These are phyloP conservation scores for Stegastes partitus DNA, from an alignment of 2,113 vertebrate genomes.

Conservation along the genomic window DNA sequence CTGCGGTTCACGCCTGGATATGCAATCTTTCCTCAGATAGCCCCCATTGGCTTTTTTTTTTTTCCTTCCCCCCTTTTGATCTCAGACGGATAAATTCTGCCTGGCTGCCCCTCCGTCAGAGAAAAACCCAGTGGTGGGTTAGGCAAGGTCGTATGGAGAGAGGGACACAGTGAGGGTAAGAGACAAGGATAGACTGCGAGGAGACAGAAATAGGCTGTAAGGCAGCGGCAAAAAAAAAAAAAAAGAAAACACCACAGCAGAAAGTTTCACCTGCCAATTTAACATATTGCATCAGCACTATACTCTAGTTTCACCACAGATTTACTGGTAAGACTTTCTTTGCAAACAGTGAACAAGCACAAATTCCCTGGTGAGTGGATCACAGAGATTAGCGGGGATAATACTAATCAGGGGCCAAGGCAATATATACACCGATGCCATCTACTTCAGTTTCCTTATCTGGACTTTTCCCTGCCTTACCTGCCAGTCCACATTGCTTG, in stretches of 20 bases:
- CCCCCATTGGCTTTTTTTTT: constrained; percentile 43
- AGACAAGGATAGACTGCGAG: not conserved
- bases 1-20: constrained; percentile 71
- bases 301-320: constrained; percentile 30
- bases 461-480: constrained; percentile 15
- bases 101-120: constrained; percentile 65
- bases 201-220: constrained; percentile 18
- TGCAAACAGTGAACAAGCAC: constrained; percentile 22
- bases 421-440: constrained; percentile 35
- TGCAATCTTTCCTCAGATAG: constrained; percentile 69
- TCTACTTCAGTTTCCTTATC: constrained; percentile 48
- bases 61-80: constrained; percentile 69
- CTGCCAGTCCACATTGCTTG: constrained; percentile 25
- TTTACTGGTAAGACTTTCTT: constrained; percentile 36
- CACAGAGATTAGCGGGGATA: constrained; percentile 63
- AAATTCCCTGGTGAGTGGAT: constrained; percentile 57
- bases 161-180: constrained; percentile 21
- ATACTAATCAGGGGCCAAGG: constrained; percentile 44
- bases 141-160: constrained; percentile 65
- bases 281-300: constrained; percentile 12
- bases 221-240: too few species aligned
- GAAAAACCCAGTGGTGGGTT: constrained; percentile 68
- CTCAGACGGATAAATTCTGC: constrained; percentile 82
- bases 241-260: not conserved
- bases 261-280: constrained; percentile 13